phyloP scores from a whole-genome alignment of 1,140 invertebrate species.

The Drosophila kurseongensis region DNA sequence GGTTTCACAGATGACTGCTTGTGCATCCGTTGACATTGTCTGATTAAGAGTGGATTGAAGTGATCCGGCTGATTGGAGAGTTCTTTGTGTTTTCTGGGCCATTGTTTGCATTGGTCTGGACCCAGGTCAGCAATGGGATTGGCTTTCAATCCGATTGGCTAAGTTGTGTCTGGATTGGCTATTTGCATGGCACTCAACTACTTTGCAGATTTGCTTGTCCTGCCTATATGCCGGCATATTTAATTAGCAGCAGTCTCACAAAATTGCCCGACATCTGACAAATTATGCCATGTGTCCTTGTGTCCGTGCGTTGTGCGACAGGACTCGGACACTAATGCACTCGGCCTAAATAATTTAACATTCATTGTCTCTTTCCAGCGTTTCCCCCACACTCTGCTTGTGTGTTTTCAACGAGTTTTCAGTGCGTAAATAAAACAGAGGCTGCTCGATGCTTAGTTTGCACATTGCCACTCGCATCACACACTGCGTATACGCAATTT shows the following conservation, averaged over 20 bases:
- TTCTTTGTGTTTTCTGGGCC: conserved; percentile 45
- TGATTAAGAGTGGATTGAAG: conserved; percentile 34
- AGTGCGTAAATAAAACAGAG: conserved; percentile 68
- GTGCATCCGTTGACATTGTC: conserved; percentile 25
- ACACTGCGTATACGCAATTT: conserved; percentile 72
- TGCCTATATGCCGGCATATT: conserved; percentile 49
- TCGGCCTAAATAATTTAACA: conserved; percentile 72
- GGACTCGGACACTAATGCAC: conserved; percentile 66
- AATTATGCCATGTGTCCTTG: conserved; percentile 52
- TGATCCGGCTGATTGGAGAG: conserved; percentile 19
- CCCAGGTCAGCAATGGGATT: conserved; percentile 22
- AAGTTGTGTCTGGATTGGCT: conserved; percentile 34
- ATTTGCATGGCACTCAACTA: conserved; percentile 56
- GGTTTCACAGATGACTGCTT: conserved; percentile 14
- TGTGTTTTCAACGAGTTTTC: conserved; percentile 62
- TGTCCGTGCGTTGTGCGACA: conserved; percentile 29
- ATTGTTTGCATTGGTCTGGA: conserved; percentile 14
- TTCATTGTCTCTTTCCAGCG: conserved; percentile 49
- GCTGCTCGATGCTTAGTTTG: conserved; percentile 34
- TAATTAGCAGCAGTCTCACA: conserved; percentile 64
- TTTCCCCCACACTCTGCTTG: background rate
- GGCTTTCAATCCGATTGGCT: conserved; percentile 30
- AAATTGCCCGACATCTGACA: conserved; percentile 64
- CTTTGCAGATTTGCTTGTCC: conserved; percentile 40
- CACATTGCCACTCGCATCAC: conserved; percentile 26